These are phyloP conservation scores for Sternotherus odoratus DNA, from an alignment of 2,797 vertebrate species.

Conservation along the genomic window DNA sequence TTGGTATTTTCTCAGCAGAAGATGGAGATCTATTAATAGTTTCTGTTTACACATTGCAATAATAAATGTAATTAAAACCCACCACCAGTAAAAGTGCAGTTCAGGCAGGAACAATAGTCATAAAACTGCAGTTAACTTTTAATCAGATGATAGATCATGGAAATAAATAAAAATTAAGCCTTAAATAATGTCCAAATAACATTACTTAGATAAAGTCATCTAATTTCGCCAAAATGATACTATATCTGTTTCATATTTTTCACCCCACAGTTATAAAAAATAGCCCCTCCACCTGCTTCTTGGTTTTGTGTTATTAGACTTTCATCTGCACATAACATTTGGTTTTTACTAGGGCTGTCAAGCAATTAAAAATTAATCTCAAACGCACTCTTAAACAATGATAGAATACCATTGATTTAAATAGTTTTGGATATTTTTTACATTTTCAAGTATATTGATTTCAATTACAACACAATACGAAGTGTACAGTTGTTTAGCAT, in stretches of 20 bases:
- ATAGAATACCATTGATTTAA: no score
- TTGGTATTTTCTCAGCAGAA: conserved; percentile 39
- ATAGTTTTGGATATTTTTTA: no score
- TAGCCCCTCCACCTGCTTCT: no score
- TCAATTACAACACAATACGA: no score
- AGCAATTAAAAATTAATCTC: no score
- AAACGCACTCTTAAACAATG: no score
- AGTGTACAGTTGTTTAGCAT: no score
- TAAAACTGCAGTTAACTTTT: conserved; percentile 38
- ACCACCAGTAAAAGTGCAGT: conserved; percentile 38
- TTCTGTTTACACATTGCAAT: conserved; percentile 29
- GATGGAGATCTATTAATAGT: conserved; percentile 34
- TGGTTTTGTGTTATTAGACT: background rate
- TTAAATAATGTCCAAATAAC: conserved; percentile 11
- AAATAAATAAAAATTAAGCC: conserved; percentile 17
- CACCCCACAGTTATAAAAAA: no score
- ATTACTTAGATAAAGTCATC: background rate
- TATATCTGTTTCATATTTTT: conserved; percentile 6
- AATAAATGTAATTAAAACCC: conserved; percentile 62
- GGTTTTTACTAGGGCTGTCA: background rate
- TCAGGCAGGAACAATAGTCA: background rate
- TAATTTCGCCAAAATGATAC: background rate
- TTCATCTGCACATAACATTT: background rate
- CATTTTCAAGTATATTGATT: no score
- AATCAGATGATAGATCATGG: conserved; percentile 9